Evolutionary conservation across 2,888 invertebrate species (phyloP), one percentile per base, ranked within the genome.

Genomic region (Ditula angustiorana): DNA sequence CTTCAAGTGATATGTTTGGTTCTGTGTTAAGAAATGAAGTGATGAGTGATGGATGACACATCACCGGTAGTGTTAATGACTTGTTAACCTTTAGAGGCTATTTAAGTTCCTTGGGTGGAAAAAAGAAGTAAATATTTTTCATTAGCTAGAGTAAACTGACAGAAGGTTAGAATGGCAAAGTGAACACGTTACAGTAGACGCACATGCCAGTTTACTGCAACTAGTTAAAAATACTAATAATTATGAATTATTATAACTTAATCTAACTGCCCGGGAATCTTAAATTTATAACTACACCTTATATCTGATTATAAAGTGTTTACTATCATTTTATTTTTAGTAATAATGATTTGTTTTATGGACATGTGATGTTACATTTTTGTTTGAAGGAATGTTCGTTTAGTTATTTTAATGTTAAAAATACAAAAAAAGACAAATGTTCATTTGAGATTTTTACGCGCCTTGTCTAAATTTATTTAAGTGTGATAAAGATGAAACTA

Each of bases 31-130:
- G 28, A 19, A 3, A 5, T 33, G 24, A 56, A 21, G 19, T 41
- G 41, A 16, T 41, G 47, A 16, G n/a, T 19, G 30, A 47, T 10
- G n/a, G 28, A 21, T 47, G 49, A 49, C 10, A 37, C 26, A 50
- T 62, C 62, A 56, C 41, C 19, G 19, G 50, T 50, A 30, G 50
- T 30, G 30, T 28, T 28, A 19, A 50, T 30, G 11, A 19, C 50
- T 19, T 55, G 44, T 55, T 61, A 33, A 49, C 37, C 56, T 37
- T 37, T 56, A 62, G 61, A 62, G 61, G 61, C 61, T 62, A 62
- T 49, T 49, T 11, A 37, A 41, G 28, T 49, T 62, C 53, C 56
- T 56, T 41, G 61, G 49, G 52, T 21, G 7, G 35, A 41, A 16
- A 41, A 41, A 16, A 19, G 37, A 37, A 16, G 16, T 37, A 7